Percentiles rank a stretch among this genome's conserved stretches.
phyloP scores from a whole-genome alignment of 1,140 invertebrate genomes.

The Zaprionus nigranus region DNA sequence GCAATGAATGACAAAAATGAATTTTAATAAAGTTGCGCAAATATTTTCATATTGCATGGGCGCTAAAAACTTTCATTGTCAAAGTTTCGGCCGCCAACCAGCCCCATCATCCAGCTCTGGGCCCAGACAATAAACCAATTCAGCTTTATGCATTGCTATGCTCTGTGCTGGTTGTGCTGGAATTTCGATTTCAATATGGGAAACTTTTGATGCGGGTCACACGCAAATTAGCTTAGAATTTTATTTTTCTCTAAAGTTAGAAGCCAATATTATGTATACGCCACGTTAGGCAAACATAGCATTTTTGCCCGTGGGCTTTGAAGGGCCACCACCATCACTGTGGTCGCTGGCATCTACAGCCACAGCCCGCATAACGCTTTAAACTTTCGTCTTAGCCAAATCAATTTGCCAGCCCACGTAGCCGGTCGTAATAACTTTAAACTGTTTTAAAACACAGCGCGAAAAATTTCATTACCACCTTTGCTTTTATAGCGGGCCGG shows the following conservation, averaged over 20 bases:
- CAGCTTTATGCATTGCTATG: slow-evolving; percentile 48
- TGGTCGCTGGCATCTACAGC: neutral
- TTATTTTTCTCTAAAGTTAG: slow-evolving; percentile 41
- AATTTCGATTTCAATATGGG: slow-evolving; percentile 66
- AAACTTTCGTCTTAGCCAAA: slow-evolving; percentile 64
- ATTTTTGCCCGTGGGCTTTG: slow-evolving; percentile 32
- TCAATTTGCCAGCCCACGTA: slow-evolving; percentile 74
- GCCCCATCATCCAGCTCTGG: neutral
- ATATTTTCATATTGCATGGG: slow-evolving; percentile 77
- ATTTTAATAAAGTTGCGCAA: slow-evolving; percentile 81
- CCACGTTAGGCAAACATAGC: slow-evolving; percentile 51
- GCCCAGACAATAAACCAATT: slow-evolving; percentile 75
- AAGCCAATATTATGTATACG: slow-evolving; percentile 71
- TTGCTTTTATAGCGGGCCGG: slow-evolving; percentile 31
- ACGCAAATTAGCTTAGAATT: slow-evolving; percentile 70
- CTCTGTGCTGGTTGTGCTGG: slow-evolving; percentile 26
- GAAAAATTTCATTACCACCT: slow-evolving; percentile 79
- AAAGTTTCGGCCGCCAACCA: slow-evolving; percentile 39
- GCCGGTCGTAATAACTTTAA: slow-evolving; percentile 74
- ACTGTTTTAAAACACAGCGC: slow-evolving; percentile 76
- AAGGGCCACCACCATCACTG: too few species aligned
- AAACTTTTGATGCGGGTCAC: slow-evolving; percentile 76
- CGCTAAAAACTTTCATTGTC: slow-evolving; percentile 78
- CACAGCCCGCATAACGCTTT: slow-evolving; percentile 35
- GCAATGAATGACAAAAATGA: slow-evolving; percentile 80